These are phyloP conservation scores for Dryocosmus kuriphilus DNA, from an alignment of 2,888 invertebrate species.

Conservation along the genomic window DNA sequence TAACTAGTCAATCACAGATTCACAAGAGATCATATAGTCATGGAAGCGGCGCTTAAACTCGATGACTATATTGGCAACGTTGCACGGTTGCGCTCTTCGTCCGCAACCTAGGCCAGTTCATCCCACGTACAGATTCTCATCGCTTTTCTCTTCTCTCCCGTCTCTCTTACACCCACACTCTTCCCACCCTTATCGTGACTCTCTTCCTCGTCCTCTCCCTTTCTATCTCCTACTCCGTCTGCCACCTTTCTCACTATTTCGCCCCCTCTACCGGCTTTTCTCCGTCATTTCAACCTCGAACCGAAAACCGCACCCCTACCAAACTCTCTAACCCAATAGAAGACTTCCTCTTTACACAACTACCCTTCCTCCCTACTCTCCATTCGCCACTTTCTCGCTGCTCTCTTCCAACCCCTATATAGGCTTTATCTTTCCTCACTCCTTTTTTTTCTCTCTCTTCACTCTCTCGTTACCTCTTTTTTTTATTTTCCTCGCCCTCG, in stretches of 20 bases:
- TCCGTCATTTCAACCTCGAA: constrained; percentile 35
- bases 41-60: constrained; percentile 14
- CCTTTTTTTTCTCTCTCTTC: constrained; percentile 16
- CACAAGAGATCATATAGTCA: constrained; percentile 18
- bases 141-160: constrained; percentile 12
- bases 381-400: constrained; percentile 28
- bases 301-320: constrained; percentile 40
- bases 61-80: constrained; percentile 34
- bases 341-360: constrained; percentile 3
- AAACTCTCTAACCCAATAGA: constrained; percentile 28
- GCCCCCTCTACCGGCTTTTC: constrained; percentile 19
- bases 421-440: constrained; percentile 22
- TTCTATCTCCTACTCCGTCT: constrained; percentile 30
- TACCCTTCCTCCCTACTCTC: not conserved
- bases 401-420: constrained; percentile 14
- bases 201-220: constrained; percentile 46
- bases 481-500: constrained; percentile 17
- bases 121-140: constrained; percentile 26
- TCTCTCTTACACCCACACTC: constrained; percentile 47
- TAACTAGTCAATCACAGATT: constrained; percentile 18
- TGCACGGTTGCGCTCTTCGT: constrained; percentile 32
- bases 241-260: constrained; percentile 10
- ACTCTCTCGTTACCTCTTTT: constrained; percentile 28
- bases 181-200: constrained; percentile 26
- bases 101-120: constrained; percentile 33